Conservation (phyloP, 2,888 invertebrate genomes). For the Hemicrepidius hirtus region DNA sequence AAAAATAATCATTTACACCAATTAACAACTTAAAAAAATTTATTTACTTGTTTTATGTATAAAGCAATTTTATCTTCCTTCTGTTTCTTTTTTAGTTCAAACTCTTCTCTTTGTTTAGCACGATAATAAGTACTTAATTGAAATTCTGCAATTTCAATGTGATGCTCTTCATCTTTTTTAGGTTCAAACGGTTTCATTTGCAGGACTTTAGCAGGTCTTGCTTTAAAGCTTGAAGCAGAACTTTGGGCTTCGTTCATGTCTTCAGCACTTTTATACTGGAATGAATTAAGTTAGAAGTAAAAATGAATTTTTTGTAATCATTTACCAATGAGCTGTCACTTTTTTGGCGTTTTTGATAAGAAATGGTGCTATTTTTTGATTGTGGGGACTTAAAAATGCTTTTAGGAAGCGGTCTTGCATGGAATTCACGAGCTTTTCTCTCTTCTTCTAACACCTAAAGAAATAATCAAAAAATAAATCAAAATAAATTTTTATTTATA, state of each 20-base stretch:
- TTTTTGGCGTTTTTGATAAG: background rate
- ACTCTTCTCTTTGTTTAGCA: conserved; percentile 77
- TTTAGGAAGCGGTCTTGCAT: conserved; percentile 81
- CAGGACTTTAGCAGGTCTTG: conserved; percentile 77
- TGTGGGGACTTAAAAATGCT: conserved; percentile 20
- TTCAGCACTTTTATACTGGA: conserved; percentile 68
- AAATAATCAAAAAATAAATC: too few relatives aligned
- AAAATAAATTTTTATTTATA: too few relatives aligned
- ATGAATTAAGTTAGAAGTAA: background rate
- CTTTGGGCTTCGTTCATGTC: conserved; percentile 48
- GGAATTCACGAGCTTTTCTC: conserved; percentile 79
- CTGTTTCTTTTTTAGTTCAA: conserved; percentile 76
- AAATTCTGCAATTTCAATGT: conserved; percentile 74
- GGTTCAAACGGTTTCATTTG: conserved; percentile 81
- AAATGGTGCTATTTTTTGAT: background rate
- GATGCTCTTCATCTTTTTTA: conserved; percentile 71
- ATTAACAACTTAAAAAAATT: background rate
- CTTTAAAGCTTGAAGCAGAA: conserved; percentile 74
- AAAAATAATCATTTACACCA: conserved; percentile 3
- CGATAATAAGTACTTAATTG: conserved; percentile 79
- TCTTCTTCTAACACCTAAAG: conserved; percentile 74
- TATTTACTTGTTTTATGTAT: conserved; percentile 63
- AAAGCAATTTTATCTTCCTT: conserved; percentile 73
- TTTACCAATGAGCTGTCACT: conserved; percentile 11
- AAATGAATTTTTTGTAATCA: too few relatives aligned